These are phyloP conservation scores for Sarcophaga rosellei DNA, from an alignment of 2,888 invertebrate species.

Conservation along the genomic window DNA sequence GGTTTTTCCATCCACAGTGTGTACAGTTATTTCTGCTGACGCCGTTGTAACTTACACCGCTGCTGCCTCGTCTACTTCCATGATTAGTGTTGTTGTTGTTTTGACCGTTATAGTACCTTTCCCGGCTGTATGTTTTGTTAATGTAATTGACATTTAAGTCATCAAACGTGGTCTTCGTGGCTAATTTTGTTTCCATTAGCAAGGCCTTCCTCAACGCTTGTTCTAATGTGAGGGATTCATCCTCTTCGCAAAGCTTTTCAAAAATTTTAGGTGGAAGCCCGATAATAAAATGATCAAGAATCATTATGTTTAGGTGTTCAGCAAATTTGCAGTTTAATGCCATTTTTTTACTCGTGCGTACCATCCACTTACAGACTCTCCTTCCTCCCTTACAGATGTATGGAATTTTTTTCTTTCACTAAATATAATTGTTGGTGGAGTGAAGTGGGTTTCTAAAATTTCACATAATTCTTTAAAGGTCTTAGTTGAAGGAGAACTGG, in stretches of 20 bases:
- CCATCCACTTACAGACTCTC: neutral
- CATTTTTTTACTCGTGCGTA: neutral
- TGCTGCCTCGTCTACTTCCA: no score
- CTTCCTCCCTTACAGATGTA: neutral
- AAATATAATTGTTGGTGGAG: neutral
- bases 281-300: neutral
- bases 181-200: constrained; percentile 37
- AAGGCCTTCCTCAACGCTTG: constrained; percentile 18
- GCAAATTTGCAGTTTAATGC: constrained; percentile 14
- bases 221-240: neutral
- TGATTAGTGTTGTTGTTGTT: no score
- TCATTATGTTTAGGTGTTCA: neutral
- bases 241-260: constrained; percentile 12
- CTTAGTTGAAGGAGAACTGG: neutral
- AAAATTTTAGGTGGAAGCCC: neutral
- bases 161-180: neutral
- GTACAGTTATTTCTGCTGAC: constrained; percentile 5
- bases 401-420: constrained; percentile 27
- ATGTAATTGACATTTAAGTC: constrained; percentile 36
- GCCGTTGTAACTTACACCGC: no score
- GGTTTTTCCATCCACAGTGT: constrained; percentile 42
- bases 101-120: neutral
- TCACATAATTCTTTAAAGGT: neutral
- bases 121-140: constrained; percentile 7
- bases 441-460: neutral